A percentile compares a stretch with the other conserved stretches of the same genome.
Evolutionary conservation across 2,113 vertebrate genomes (phyloP).

Genomic region (Stomatorhinus ivindoensis): DNA sequence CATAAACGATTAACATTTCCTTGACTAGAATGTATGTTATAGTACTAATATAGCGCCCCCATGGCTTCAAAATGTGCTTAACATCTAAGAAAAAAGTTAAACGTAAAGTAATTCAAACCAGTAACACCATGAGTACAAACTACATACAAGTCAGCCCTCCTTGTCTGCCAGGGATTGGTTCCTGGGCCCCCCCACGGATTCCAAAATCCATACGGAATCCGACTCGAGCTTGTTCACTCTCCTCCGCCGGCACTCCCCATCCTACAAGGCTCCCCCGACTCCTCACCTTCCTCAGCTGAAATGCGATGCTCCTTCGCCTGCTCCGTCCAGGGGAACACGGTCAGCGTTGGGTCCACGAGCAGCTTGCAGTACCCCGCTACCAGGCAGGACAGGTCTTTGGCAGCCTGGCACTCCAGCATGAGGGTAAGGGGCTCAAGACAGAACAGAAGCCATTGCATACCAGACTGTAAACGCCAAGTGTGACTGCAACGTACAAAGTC

Average conservation of each 20-base stretch:
- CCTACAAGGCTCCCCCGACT: not conserved
- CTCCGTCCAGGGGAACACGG: conserved; percentile 74
- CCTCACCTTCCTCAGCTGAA: conserved; percentile 86
- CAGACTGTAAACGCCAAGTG: not conserved
- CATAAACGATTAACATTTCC: not conserved
- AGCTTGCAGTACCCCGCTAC: conserved; percentile 81
- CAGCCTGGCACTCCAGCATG: conserved; percentile 78
- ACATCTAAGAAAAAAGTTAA: not conserved
- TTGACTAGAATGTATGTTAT: not conserved
- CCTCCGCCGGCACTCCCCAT: not conserved
- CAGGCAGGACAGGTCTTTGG: conserved; percentile 87
- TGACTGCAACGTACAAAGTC: not conserved
- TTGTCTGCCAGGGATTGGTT: not conserved
- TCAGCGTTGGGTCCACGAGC: conserved; percentile 66
- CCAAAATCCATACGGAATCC: not conserved
- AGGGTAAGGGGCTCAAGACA: conserved; percentile 74
- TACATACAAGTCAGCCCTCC: not conserved
- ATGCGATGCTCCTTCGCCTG: conserved; percentile 66
- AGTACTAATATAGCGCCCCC: not conserved
- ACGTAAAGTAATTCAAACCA: not conserved
- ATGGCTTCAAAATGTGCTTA: not conserved
- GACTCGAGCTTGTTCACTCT: not conserved
- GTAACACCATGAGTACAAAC: not conserved
- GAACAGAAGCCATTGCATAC: not conserved
- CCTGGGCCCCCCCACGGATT: not conserved